Evolutionary conservation across 1,140 invertebrate species (phyloP).

Genomic region (Monomorium pharaonis): DNA sequence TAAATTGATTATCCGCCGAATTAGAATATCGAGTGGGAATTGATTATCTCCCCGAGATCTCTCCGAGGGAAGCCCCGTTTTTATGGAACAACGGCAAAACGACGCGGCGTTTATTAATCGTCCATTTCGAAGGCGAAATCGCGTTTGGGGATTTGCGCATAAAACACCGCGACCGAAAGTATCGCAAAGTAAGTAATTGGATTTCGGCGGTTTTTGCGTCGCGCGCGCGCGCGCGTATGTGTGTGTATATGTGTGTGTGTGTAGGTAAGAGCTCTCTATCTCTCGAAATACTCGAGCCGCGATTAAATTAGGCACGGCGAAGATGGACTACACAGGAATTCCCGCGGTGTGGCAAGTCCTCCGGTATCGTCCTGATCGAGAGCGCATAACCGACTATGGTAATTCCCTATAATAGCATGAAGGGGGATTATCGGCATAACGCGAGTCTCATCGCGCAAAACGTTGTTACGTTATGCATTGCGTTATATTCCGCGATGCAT

Average conservation of each 20-base stretch:
- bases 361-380: background rate
- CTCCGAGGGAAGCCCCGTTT: background rate
- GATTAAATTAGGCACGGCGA: slow-evolving; percentile 58
- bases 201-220: slow-evolving; percentile 11
- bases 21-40: background rate
- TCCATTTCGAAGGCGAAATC: background rate
- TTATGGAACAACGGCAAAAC: background rate
- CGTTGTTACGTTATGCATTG: slow-evolving; percentile 5
- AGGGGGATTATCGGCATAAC: slow-evolving; percentile 15
- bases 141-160: background rate
- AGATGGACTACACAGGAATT: slow-evolving; percentile 36
- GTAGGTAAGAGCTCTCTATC: background rate
- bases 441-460: background rate
- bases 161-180: background rate
- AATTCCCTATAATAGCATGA: slow-evolving; percentile 29
- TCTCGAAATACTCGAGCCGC: slow-evolving; percentile 32
- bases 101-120: background rate
- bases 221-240: no score
- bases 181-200: slow-evolving; percentile 8
- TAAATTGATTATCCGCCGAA: background rate
- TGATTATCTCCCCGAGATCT: slow-evolving; percentile 2
- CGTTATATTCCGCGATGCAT: background rate
- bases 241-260: no score
- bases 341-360: background rate
- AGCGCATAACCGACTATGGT: slow-evolving; percentile 7